Base-by-base conservation (phyloP, 2,888 invertebrate genomes). In the Leptura quadrifasciata region DNA sequence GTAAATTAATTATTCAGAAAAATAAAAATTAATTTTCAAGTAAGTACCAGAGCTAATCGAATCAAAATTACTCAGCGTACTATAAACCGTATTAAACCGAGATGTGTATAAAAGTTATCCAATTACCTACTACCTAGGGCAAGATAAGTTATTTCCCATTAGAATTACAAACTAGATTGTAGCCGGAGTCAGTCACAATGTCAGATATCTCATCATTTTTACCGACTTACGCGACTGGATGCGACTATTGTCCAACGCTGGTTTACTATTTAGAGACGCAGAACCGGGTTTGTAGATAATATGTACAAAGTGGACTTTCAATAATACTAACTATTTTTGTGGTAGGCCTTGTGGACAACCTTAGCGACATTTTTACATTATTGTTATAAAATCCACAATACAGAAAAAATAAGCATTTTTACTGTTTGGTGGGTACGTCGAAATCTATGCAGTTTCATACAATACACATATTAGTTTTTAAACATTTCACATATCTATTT, bases 151-250 rank as follows among this genome's bases (percentile, higher is more conserved):
- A 80, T 83, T 82, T 80, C 83, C 82, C 81, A 84, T 84, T 78
- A 79, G 85, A 84, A 85, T 85, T 85, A 83, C 84, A 85, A 84
- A 84, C 81, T 77, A 83, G 82, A 82, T 83, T 81, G 81, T 82
- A 80, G 82, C 17, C 58, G 75, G 47, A 68, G 63, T 64, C 72
- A 39, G 20, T 39, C 61, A 83, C 84, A 85, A 84, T 84, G 84
- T 83, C 79, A 82, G 80, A 84, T 85, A 85, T 84, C 84, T 85
- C 84, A 84, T 84, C 81, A 84, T 85, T 85, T 85, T 84, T 85
- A 83, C 74, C n/a, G 24, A 35, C 27, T 39, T 54, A 27, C 58
- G n/a, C 65, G 20, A 54, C 67, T 31, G 67, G 54, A 63, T 64
- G 27, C 65, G 60, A 63, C 54, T 55, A 67, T 55, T 55, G 67